These are phyloP conservation scores for Scaptomyza montana DNA, from an alignment of 1,140 invertebrate species.

Conservation along the genomic window DNA sequence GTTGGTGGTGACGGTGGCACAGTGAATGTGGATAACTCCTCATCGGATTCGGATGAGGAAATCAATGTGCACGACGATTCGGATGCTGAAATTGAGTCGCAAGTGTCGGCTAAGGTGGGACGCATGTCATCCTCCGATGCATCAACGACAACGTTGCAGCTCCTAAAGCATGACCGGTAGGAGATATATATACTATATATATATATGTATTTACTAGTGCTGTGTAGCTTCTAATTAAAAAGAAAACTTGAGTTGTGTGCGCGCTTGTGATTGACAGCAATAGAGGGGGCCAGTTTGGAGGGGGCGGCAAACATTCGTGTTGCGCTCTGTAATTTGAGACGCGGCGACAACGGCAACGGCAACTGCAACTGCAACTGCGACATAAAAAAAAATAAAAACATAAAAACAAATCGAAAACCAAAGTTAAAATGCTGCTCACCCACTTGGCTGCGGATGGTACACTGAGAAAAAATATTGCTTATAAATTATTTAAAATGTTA, in stretches of 20 bases:
- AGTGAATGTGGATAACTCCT: slow-evolving; percentile 78
- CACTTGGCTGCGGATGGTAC: slow-evolving; percentile 67
- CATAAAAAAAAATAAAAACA: slow-evolving; percentile 26
- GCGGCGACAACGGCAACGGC: slow-evolving; percentile 20
- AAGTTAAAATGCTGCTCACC: slow-evolving; percentile 81
- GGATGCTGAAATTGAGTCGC: slow-evolving; percentile 81
- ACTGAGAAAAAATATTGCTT: not conserved
- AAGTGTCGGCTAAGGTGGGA: slow-evolving; percentile 67
- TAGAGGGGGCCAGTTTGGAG: not conserved
- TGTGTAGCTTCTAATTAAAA: slow-evolving; percentile 65
- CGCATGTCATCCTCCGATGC: slow-evolving; percentile 76
- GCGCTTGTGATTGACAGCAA: slow-evolving; percentile 78
- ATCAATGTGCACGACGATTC: slow-evolving; percentile 88
- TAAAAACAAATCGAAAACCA: slow-evolving; percentile 75
- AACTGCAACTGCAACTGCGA: slow-evolving; percentile 14
- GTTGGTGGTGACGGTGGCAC: slow-evolving; percentile 69
- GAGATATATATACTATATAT: not conserved
- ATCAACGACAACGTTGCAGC: slow-evolving; percentile 67
- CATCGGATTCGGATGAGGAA: slow-evolving; percentile 80
- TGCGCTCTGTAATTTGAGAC: slow-evolving; percentile 62
- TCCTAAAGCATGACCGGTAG: slow-evolving; percentile 81
- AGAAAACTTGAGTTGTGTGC: slow-evolving; percentile 75
- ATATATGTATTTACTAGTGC: not conserved
- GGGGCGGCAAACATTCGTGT: slow-evolving; percentile 47
- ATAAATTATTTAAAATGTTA: not conserved